A percentile compares a stretch with the other conserved stretches of the same genome.
These are phyloP conservation scores for Mycteria americana DNA, from an alignment of 2,797 vertebrate genomes.

Conservation along the genomic window DNA sequence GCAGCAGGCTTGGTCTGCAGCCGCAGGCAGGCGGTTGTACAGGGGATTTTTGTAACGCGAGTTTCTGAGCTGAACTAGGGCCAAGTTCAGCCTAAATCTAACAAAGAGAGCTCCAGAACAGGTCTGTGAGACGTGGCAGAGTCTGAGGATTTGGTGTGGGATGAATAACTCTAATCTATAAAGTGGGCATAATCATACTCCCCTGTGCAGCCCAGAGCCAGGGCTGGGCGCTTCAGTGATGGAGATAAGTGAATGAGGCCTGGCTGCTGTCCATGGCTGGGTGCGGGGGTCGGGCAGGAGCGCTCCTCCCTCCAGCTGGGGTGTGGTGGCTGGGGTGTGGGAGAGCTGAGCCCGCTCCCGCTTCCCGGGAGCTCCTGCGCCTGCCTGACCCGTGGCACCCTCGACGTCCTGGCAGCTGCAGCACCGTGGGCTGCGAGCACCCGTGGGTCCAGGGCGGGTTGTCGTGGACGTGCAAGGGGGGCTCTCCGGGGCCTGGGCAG, in stretches of 20 bases:
- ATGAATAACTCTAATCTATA: conserved; percentile 40
- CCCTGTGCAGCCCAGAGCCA: conserved; percentile 56
- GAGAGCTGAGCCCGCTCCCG: not conserved
- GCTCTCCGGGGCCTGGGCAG: not conserved
- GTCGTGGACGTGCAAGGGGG: accelerated
- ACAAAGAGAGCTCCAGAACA: not conserved
- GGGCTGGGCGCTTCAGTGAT: conserved; percentile 43
- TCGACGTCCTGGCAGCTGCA: not conserved
- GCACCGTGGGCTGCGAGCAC: not conserved
- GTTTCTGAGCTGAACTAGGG: conserved; percentile 3
- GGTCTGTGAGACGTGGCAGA: conserved; percentile 15
- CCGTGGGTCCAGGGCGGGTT: accelerated
- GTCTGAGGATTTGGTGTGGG: conserved; percentile 49
- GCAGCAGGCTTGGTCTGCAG: accelerated
- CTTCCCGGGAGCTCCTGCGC: not conserved
- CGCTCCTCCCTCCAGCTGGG: not conserved
- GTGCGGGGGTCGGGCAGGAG: conserved; percentile 10
- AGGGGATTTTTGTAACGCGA: not conserved
- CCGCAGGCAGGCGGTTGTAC: not conserved
- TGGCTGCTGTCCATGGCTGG: conserved; percentile 26
- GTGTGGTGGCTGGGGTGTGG: conserved; percentile 9
- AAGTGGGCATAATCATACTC: conserved; percentile 36
- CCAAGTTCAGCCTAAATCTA: not conserved
- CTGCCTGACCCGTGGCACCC: not conserved
- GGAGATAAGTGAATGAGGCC: conserved; percentile 46